These are phyloP conservation scores for Dolichomitus sp. DNA, from an alignment of 2,888 invertebrate species.

Conservation along the genomic window DNA sequence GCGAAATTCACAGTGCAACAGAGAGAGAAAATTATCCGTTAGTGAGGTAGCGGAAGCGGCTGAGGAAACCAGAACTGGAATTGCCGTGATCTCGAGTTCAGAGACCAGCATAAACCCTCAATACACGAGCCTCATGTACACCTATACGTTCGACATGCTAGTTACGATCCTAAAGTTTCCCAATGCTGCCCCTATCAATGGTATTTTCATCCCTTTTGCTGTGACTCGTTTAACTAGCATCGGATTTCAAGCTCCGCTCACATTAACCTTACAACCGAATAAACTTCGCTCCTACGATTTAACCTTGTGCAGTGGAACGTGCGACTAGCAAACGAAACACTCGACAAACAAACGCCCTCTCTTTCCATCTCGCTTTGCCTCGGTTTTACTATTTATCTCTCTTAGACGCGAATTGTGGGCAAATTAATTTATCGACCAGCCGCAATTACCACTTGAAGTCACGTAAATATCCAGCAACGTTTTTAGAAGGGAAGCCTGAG, in stretches of 20 bases:
- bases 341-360: not conserved
- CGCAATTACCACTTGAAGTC: conserved; percentile 53
- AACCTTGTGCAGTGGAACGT: not conserved
- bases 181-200: not conserved
- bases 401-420: conserved; percentile 37
- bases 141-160: conserved; percentile 5
- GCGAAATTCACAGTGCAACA: not conserved
- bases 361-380: not conserved
- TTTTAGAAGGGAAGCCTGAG: not conserved
- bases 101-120: conserved; percentile 30
- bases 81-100: conserved; percentile 16
- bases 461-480: conserved; percentile 27
- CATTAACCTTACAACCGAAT: conserved; percentile 34
- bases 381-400: conserved; percentile 17
- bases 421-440: conserved; percentile 60
- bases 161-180: conserved; percentile 14
- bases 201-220: not conserved
- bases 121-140: conserved; percentile 21
- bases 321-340: not conserved
- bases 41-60: not conserved
- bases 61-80: conserved; percentile 11
- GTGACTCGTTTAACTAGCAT: not conserved
- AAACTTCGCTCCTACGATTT: not conserved
- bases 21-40: not conserved
- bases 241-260: conserved; percentile 12